These are phyloP conservation scores for Montifringilla adamsi DNA, from an alignment of 2,113 vertebrate species.

Conservation along the genomic window DNA sequence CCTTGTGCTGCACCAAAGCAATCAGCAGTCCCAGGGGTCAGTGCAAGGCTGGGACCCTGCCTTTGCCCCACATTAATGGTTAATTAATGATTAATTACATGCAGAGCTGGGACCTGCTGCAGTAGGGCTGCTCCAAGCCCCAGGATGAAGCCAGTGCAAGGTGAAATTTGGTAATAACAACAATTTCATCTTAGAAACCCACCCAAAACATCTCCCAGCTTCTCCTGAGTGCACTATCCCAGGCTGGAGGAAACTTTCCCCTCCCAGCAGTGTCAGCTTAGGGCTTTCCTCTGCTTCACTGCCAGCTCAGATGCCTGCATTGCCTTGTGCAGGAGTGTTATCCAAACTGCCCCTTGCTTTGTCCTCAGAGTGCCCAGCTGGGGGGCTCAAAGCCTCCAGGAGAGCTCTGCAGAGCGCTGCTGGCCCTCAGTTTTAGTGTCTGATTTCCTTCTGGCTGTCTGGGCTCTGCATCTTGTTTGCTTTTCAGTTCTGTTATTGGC, in stretches of 20 bases:
- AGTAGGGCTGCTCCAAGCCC: background rate
- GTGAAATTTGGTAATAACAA: background rate
- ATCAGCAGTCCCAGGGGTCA: background rate
- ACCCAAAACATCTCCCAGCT: background rate
- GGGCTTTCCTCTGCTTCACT: background rate
- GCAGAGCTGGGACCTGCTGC: background rate
- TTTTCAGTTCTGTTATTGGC: background rate
- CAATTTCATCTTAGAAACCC: rapidly evolving
- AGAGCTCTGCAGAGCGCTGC: background rate
- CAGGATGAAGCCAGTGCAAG: background rate
- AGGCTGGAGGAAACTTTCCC: background rate
- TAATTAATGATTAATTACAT: background rate
- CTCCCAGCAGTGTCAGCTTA: background rate
- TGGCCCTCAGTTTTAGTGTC: background rate
- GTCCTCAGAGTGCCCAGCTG: background rate
- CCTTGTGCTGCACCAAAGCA: rapidly evolving
- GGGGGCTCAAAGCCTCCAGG: background rate
- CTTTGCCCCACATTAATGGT: background rate
- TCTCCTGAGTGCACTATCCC: background rate
- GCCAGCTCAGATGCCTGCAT: background rate
- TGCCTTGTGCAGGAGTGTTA: background rate
- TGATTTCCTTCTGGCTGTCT: background rate
- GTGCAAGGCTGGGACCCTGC: background rate
- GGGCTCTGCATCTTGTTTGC: rapidly evolving
- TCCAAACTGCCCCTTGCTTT: background rate